Conservation (phyloP, 2,113 vertebrate genomes). For the Corydoras maculifer region DNA sequence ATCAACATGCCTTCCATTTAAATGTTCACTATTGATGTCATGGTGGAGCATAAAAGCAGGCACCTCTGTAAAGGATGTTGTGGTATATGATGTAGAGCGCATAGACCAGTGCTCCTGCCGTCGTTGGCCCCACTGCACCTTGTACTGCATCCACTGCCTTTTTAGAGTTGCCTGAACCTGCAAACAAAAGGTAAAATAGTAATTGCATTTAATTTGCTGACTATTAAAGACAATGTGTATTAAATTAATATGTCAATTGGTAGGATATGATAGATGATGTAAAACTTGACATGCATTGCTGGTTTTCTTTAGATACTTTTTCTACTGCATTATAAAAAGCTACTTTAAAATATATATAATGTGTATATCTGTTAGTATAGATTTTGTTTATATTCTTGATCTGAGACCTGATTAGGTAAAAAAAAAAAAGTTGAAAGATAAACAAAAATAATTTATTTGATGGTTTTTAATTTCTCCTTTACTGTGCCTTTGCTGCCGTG, state of each 20-base stretch:
- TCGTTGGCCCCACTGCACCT: conserved; percentile 81
- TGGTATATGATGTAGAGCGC: conserved; percentile 78
- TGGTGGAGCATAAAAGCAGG: conserved; percentile 80
- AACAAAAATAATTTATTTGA: too few species aligned
- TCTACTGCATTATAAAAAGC: neutral
- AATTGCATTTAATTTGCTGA: neutral
- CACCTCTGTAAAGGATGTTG: conserved; percentile 79
- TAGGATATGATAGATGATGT: too few species aligned
- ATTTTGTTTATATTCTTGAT: too few species aligned
- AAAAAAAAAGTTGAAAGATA: too few species aligned
- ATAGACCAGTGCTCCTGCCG: conserved; percentile 74
- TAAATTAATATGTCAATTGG: too few species aligned
- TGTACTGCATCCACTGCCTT: conserved; percentile 86
- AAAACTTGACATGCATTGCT: too few species aligned
- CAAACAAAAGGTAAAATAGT: conserved; percentile 5
- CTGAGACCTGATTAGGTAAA: too few species aligned
- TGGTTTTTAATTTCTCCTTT: too few species aligned
- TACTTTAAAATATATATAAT: too few species aligned
- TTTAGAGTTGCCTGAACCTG: conserved; percentile 86
- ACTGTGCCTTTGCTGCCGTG: too few species aligned
- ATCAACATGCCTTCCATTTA: conserved; percentile 75
- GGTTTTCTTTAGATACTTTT: neutral
- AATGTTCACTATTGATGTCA: conserved; percentile 70
- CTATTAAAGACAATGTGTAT: too few species aligned
- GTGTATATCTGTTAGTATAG: too few species aligned